Evolutionary conservation across 2,113 vertebrate genomes (phyloP).

Genomic region (Telmatochromis sp.): DNA sequence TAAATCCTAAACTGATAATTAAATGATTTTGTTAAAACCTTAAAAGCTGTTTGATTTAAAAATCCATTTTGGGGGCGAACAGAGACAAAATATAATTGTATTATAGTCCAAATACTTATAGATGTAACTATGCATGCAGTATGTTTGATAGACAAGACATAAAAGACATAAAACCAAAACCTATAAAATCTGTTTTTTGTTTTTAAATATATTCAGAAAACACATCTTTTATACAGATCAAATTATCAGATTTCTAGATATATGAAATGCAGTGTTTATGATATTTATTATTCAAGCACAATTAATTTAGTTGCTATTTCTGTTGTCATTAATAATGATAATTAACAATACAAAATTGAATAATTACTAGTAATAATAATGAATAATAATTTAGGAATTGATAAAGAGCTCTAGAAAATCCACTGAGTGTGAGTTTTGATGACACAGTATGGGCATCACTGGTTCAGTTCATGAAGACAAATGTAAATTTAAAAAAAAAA

Average conservation of each 20-base stretch:
- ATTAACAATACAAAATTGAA: background rate
- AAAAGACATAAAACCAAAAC: background rate
- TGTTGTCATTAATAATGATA: background rate
- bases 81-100: background rate
- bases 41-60: background rate
- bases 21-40: background rate
- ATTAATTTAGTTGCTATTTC: background rate
- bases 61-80: background rate
- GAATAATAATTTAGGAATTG: background rate
- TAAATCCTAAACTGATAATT: background rate
- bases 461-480: background rate
- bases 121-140: background rate
- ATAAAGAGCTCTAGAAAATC: background rate
- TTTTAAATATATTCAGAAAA: background rate
- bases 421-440: background rate
- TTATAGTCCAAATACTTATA: background rate
- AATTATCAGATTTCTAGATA: background rate
- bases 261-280: background rate
- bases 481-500: fast-evolving
- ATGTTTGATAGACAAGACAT: background rate
- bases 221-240: background rate
- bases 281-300: background rate
- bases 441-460: background rate
- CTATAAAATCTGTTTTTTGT: background rate
- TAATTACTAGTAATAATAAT: background rate